Evolutionary conservation across 2,888 invertebrate species (phyloP), one percentile per base, ranked within the genome.

Genomic region (Cybosia mesomella): DNA sequence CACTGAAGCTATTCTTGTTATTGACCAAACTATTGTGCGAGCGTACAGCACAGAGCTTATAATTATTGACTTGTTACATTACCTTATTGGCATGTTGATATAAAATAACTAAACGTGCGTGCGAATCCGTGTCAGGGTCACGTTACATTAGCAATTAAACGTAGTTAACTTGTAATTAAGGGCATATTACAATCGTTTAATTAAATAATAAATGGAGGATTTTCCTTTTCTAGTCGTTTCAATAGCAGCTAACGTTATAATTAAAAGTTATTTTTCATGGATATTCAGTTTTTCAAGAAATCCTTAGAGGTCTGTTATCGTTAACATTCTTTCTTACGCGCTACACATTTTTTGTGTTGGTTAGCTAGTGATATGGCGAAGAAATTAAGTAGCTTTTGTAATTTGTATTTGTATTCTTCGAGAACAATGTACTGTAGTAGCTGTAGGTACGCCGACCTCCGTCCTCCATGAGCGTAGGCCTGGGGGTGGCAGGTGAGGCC

Each of bases 111-210:
- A 24, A 60, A 60, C 43, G 11, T 18, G 24, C 8, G n/a, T 36
- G 22, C 9, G 72, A 73, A 80, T 78, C 71, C 58, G 68, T 73
- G 78, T 75, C 83, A 76, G 59, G 76, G 79, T 69, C 72, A 34
- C 54, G 60, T 68, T 64, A 61, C 65, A 63, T 63, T 67, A n/a
- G 73, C 68, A 71, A 74, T 77, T 64, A 74, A 67, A 66, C 66
- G 65, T 69, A 49, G 43, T 72, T 77, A 76, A 61, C 71, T 64
- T 18, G 54, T 66, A 74, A 73, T 77, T 75, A 74, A 72, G 65
- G 68, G 67, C 67, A 76, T 70, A 73, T 65, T 71, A 70, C 71
- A 70, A 72, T 74, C 69, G 58, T 69, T 71, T 72, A 76, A 75
- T 75, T 73, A 72, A 53, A 74, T 68, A 67, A 73, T 68, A 66